phyloP scores from a whole-genome alignment of 2,113 vertebrate genomes.

The Pachyramphus minor region DNA sequence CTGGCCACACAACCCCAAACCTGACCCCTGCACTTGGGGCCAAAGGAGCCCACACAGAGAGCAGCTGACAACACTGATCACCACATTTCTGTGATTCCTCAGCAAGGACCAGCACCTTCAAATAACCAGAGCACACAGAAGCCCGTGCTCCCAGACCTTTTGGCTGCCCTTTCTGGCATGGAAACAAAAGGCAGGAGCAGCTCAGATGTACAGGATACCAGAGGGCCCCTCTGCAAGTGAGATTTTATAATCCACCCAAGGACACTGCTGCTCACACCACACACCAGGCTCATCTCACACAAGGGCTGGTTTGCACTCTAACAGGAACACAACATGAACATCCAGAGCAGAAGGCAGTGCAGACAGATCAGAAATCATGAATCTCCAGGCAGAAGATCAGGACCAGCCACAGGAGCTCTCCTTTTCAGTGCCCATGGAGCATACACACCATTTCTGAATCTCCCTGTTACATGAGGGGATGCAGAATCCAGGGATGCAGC shows the following conservation, averaged over 20 bases:
- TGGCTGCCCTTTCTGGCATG: neutral
- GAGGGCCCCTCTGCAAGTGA: neutral
- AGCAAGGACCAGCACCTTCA: neutral
- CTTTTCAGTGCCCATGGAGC: neutral
- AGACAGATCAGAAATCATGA: neutral
- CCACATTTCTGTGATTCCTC: slow-evolving; percentile 14
- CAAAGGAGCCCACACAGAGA: fast-evolving
- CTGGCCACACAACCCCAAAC: neutral
- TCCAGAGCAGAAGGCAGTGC: neutral
- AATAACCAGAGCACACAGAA: neutral
- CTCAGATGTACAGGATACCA: neutral
- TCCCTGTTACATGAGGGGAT: neutral
- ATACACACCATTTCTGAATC: neutral
- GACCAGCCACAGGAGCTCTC: neutral
- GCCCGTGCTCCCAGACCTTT: neutral
- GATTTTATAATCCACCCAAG: neutral
- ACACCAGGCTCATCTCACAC: neutral
- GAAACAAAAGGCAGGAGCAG: neutral
- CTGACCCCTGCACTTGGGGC: neutral
- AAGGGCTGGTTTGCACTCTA: neutral
- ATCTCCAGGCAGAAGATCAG: neutral
- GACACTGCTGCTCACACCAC: neutral
- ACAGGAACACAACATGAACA: fast-evolving
- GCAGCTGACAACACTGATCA: neutral
- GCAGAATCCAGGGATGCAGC: neutral